Evolutionary conservation across 2,797 vertebrate species (phyloP).

Genomic region (Enteromius radiatus): DNA sequence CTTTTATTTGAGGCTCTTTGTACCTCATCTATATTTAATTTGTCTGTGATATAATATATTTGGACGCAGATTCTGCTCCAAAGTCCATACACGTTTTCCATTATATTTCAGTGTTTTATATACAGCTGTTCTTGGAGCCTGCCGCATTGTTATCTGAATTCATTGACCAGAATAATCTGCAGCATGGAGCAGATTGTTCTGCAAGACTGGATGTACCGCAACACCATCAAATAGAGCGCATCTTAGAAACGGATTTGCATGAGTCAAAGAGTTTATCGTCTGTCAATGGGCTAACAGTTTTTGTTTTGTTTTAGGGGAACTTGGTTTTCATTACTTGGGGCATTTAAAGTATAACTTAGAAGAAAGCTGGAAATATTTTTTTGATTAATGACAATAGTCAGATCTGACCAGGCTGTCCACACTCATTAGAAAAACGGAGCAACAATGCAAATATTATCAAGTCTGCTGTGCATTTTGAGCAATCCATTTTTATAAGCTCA

Average conservation of each 20-base stretch:
- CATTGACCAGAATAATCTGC: background rate
- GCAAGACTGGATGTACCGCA: background rate
- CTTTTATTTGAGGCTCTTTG: background rate
- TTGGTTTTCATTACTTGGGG: background rate
- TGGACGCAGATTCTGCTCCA: background rate
- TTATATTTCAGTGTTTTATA: background rate
- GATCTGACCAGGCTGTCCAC: background rate
- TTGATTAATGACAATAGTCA: background rate
- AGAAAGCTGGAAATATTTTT: background rate
- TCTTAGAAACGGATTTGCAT: background rate
- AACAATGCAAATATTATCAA: background rate
- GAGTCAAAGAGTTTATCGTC: background rate
- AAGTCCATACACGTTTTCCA: background rate
- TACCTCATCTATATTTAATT: background rate
- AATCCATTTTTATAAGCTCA: constrained; percentile 12
- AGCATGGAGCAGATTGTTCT: background rate
- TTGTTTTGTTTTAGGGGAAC: background rate
- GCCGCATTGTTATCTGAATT: background rate
- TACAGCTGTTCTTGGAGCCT: background rate
- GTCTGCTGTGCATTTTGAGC: background rate
- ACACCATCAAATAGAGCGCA: background rate
- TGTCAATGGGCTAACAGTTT: background rate
- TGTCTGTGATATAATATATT: background rate
- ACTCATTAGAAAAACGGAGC: constrained; percentile 7
- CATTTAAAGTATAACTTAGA: background rate